A percentile compares a stretch with the other conserved stretches of the same genome.
Evolutionary conservation across 64 coral and sea anemone genomes (phyloP).

Genomic region (Platygyra sinensis): DNA sequence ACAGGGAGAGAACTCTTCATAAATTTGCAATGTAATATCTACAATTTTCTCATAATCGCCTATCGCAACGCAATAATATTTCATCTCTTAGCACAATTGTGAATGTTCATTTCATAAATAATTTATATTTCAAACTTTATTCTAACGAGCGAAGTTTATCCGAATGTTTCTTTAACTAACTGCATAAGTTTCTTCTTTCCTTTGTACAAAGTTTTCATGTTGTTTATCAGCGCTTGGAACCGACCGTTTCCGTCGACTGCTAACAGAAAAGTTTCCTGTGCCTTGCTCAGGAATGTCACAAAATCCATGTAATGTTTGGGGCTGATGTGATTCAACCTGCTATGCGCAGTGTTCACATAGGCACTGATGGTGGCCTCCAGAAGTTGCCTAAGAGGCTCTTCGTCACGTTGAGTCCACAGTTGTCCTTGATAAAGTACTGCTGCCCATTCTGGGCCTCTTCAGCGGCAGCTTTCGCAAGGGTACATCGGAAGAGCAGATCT

Average conservation of each 20-base stretch:
- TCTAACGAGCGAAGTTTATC: conserved; percentile 13
- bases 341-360: conserved; percentile 92
- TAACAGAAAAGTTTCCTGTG: conserved; percentile 84
- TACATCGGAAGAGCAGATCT: conserved; percentile 91
- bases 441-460: conserved; percentile 21
- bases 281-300: conserved; percentile 85
- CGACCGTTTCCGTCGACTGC: conserved; percentile 80
- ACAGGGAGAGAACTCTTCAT: neutral
- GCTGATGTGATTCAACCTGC: conserved; percentile 89
- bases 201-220: conserved; percentile 96
- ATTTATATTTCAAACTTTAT: conserved; percentile 38
- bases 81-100: conserved; percentile 21
- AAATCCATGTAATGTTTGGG: conserved; percentile 91
- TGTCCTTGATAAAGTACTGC: conserved; percentile 49
- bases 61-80: neutral
- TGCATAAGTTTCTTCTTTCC: conserved; percentile 96
- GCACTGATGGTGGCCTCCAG: conserved; percentile 89
- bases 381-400: conserved; percentile 85
- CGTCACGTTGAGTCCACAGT: conserved; percentile 42
- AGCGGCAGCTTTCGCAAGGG: conserved; percentile 64
- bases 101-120: conserved; percentile 41
- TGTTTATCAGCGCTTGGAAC: conserved; percentile 86
- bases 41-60: conserved; percentile 23
- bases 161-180: conserved; percentile 86
- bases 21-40: conserved; percentile 5